Evolutionary conservation across 2,888 invertebrate genomes (phyloP), one percentile per base, ranked within the genome.

Genomic region (Drosophila setosimentum): DNA sequence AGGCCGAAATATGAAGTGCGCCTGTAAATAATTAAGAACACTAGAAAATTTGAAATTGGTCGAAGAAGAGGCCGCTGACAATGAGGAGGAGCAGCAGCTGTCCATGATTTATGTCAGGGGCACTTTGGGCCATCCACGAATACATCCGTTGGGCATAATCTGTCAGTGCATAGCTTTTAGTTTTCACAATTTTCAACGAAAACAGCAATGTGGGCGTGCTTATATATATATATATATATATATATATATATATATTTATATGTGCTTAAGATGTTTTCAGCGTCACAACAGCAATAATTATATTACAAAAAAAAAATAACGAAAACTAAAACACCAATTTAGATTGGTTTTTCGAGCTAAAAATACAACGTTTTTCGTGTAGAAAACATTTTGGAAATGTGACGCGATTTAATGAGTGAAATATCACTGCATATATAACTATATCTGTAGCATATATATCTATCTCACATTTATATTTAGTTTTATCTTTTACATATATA

Each of bases 371-470:
- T 16, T 51, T 11, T 54, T 37, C 13, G n/a, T 37, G 54, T 54
- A 27, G 59, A 60, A 68, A 61, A 57, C 45, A 42, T 48, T 74
- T 71, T 71, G 78, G 76, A 82, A 74, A 65, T 72, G 76, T 81
- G 83, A 83, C 83, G 86, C 81, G 86, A 73, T 83, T 83, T 86
- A 86, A 86, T 86, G 78, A 73, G 78, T 59, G 74, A 71, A 68
- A 59, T 54, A 64, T 11, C 57, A 58, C 45, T 13, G 32, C 57
- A n/a, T 51, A 24, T n/a, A 27, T 18, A 49, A 45, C 45, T 29
- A 11, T 61, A 33, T 55, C 35, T 54, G 42, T 48, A 57, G 21
- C 21, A 35, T 50, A 61, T 60, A n/a, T 58, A 67, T 54, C 51
- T 73, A 4, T 40, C 29, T 54, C 66, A 58, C 54, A 49, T 61